phyloP scores from a whole-genome alignment of 2,888 invertebrate genomes.

The Polymixis flavicincta region DNA sequence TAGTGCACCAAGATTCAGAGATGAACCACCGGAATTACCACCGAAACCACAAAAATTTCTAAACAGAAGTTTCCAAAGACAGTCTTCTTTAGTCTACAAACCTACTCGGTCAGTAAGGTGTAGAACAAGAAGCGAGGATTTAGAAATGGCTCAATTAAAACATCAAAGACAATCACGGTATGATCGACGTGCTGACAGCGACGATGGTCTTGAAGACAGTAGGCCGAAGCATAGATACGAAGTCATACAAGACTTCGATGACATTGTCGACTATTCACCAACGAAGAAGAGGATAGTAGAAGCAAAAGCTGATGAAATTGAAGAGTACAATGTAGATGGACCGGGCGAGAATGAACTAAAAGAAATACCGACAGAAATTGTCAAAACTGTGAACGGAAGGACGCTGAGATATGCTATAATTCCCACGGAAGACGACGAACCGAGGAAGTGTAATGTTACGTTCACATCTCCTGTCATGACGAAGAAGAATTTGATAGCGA shows the following conservation, averaged over 20 bases:
- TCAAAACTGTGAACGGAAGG: constrained; percentile 92
- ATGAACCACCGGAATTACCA: constrained; percentile 86
- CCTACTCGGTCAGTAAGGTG: constrained; percentile 83
- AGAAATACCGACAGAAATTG: constrained; percentile 90
- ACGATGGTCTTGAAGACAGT: constrained; percentile 81
- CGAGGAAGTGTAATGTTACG: constrained; percentile 81
- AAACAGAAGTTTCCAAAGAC: constrained; percentile 81
- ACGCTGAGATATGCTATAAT: constrained; percentile 91
- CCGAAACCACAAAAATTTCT: constrained; percentile 86
- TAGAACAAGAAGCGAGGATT: constrained; percentile 84
- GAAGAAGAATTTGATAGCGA: constrained; percentile 92
- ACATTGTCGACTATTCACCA: constrained; percentile 84
- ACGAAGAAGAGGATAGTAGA: constrained; percentile 88
- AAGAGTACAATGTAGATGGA: constrained; percentile 90
- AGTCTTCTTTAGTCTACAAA: constrained; percentile 88
- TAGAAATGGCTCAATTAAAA: constrained; percentile 88
- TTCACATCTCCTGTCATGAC: constrained; percentile 87
- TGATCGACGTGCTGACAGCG: constrained; percentile 81
- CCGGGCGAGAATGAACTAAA: constrained; percentile 89
- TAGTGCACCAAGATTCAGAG: constrained; percentile 73
- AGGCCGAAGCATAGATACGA: constrained; percentile 88
- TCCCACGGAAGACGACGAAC: constrained; percentile 90
- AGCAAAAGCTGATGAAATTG: constrained; percentile 84
- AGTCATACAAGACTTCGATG: constrained; percentile 88
- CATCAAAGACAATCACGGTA: constrained; percentile 75